These are phyloP conservation scores for Sesamia inferens DNA, from an alignment of 2,888 invertebrate genomes.

Conservation along the genomic window DNA sequence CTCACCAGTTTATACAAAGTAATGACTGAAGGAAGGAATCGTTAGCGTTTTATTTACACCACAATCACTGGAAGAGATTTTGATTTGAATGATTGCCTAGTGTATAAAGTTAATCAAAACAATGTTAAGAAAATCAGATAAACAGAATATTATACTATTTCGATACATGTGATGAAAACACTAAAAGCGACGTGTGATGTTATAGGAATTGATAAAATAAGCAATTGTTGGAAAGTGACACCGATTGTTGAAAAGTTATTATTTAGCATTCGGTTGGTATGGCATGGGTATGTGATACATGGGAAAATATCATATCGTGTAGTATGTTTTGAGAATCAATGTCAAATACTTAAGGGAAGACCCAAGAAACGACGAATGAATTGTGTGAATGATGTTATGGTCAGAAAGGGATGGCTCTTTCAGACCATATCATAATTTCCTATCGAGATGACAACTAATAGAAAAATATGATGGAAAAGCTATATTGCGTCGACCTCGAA, in stretches of 20 bases:
- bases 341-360: not conserved
- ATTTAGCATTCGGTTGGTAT: not conserved
- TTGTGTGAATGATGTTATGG: not conserved
- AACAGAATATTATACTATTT: not conserved
- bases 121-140: constrained; percentile 2
- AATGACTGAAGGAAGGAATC: not conserved
- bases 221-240: not conserved
- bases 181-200: not conserved
- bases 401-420: not conserved
- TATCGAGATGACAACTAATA: not conserved
- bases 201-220: not conserved
- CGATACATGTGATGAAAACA: not conserved
- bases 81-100: not conserved
- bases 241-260: not conserved
- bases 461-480: not conserved
- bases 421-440: too few relatives aligned
- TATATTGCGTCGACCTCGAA: too few relatives aligned
- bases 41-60: not conserved
- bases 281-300: not conserved
- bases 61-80: not conserved
- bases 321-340: not conserved
- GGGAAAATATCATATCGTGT: not conserved
- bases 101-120: not conserved
- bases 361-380: not conserved
- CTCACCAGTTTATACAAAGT: not conserved